phyloP scores from a whole-genome alignment of 2,888 invertebrate genomes.

The Tiliacea aurago region DNA sequence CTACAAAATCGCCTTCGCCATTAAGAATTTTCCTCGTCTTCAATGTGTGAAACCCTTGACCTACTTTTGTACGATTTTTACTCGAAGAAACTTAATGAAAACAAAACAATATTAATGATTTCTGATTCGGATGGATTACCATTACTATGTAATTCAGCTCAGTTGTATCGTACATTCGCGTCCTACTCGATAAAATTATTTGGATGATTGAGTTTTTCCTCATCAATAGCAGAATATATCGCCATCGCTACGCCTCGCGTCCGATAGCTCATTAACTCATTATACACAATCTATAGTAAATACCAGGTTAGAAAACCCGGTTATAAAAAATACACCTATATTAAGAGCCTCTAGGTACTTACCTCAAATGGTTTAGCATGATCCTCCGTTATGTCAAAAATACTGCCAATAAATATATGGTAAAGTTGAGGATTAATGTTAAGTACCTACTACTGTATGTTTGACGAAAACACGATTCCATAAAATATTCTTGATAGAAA shows the following conservation, averaged over 20 bases:
- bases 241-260: slow-evolving; percentile 10
- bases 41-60: slow-evolving; percentile 57
- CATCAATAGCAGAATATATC: slow-evolving; percentile 11
- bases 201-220: slow-evolving; percentile 5
- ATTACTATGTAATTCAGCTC: slow-evolving; percentile 25
- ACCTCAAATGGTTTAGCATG: no score
- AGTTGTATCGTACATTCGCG: slow-evolving; percentile 8
- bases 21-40: slow-evolving; percentile 55
- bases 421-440: no score
- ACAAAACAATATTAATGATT: slow-evolving; percentile 33
- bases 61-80: slow-evolving; percentile 44
- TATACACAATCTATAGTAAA: slow-evolving; percentile 25
- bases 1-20: slow-evolving; percentile 27
- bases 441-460: no score
- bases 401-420: no score
- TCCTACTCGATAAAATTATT: slow-evolving; percentile 2
- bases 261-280: slow-evolving; percentile 10
- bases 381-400: no score
- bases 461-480: no score
- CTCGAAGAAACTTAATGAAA: slow-evolving; percentile 16
- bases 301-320: slow-evolving; percentile 31
- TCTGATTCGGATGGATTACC: slow-evolving; percentile 18
- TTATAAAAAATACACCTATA: slow-evolving; percentile 28
- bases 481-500: no score
- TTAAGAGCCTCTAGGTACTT: no score